Percentiles rank a stretch among this genome's conserved stretches.
Conservation (phyloP, 2,113 vertebrate species). For the Mesoclemmys tuberculata region DNA sequence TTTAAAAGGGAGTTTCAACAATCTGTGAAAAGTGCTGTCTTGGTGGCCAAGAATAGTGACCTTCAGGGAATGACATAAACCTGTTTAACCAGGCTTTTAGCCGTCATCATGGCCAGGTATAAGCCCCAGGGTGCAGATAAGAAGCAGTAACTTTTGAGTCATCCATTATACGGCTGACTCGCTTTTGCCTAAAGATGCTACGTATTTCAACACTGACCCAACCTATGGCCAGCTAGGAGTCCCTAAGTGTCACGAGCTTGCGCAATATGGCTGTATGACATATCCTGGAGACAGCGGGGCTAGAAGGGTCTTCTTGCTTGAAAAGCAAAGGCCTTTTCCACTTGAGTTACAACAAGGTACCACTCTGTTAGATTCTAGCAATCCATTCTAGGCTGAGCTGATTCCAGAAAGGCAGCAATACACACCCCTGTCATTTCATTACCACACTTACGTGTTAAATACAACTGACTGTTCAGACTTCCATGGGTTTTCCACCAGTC, state of each 20-base stretch:
- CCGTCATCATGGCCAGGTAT: background rate
- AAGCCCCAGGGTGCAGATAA: background rate
- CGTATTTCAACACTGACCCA: background rate
- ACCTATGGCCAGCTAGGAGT: background rate
- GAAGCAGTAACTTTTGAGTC: background rate
- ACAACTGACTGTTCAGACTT: background rate
- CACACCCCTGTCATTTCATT: background rate
- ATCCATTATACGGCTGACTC: background rate
- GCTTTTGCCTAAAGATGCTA: background rate
- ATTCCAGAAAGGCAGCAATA: background rate
- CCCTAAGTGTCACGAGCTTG: background rate
- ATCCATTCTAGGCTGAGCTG: background rate
- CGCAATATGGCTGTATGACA: background rate
- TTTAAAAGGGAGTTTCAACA: background rate
- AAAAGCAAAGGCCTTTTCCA: background rate
- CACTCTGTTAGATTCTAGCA: background rate
- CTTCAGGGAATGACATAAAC: background rate
- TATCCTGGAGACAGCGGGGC: background rate
- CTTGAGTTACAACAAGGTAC: background rate
- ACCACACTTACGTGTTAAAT: background rate
- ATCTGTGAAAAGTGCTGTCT: background rate
- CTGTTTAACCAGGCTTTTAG: slow-evolving; percentile 2
- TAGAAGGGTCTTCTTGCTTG: background rate
- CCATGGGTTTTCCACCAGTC: background rate
- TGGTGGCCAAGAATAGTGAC: background rate